Base-by-base conservation (phyloP, 64 coral and sea anemone species). In the Montipora sp. region DNA sequence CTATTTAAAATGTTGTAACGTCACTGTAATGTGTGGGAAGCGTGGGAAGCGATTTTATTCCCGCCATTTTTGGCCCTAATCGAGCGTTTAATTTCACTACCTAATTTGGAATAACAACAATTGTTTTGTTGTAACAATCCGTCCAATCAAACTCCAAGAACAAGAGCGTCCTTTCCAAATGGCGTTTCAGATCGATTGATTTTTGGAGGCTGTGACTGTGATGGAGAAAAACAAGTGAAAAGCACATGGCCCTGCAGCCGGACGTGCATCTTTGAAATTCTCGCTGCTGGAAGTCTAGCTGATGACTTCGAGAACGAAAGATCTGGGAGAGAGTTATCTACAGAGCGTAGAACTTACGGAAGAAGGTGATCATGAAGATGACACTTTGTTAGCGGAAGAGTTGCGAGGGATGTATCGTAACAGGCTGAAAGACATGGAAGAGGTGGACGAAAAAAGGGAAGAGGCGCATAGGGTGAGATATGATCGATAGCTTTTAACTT, bases 341-440 rank as follows among this genome's bases (percentile, higher is more conserved):
- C 75, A 61, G 16, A 80, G 68, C 65, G 60, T 43, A 53, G 67
- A 87, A 77, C 75, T 80, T 55, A 77, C 71, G 61, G 84, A 79
- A 46, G 91, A 93, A 48, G 92, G 94, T 55, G 89, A 92, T 46
- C 92, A 98, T n/a, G 59, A 57, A 22, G 92, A 36, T 36, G 36
- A 98, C 19, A 94, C 68, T 83, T 89, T 94, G 57, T 92, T 98
- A 15, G 95, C 87, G 58, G 83, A 92, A 74, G 95, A 98, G 61
- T 89, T 98, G 43, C 83, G 92, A 91, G 95, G 84, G 47, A 84
- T 98, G 59, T 98, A 98, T 73, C 90, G 94, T 46, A 89, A 80
- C 73, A 77, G 89, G 19, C 89, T 98, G 20, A 98, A 89, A 73
- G 95, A 98, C 81, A 92, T 98, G 92, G 92, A 94, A 14, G 88